A percentile compares a stretch with the other conserved stretches of the same genome.
These are phyloP conservation scores for Calephelis nemesis DNA, from an alignment of 1,140 invertebrate species.

Conservation along the genomic window DNA sequence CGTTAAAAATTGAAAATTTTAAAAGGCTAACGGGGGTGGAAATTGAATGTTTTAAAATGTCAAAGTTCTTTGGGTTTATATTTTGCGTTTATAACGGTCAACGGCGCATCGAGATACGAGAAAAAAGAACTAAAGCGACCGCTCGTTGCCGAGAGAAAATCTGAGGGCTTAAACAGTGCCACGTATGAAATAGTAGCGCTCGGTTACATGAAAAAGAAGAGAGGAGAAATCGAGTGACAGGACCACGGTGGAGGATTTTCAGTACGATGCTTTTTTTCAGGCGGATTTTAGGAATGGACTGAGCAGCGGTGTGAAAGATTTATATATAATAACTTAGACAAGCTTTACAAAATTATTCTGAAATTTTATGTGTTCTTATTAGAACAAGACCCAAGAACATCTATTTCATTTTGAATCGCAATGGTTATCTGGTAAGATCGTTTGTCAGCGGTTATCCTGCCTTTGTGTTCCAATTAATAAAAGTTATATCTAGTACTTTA, in stretches of 20 bases:
- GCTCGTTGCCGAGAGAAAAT: conserved; percentile 71
- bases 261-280: conserved; percentile 68
- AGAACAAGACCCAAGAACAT: no score
- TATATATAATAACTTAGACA: background rate
- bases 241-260: conserved; percentile 68
- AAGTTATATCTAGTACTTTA: no score
- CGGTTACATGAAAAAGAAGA: conserved; percentile 78
- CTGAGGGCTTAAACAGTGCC: conserved; percentile 76
- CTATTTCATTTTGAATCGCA: no score
- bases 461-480: no score
- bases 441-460: no score
- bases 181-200: conserved; percentile 74
- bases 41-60: conserved; percentile 76
- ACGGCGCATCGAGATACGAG: conserved; percentile 62
- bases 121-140: conserved; percentile 63
- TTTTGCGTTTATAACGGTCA: conserved; percentile 78
- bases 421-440: no score
- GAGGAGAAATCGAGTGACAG: conserved; percentile 76
- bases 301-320: conserved; percentile 43
- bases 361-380: no score
- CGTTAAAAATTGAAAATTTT: conserved; percentile 16
- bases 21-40: conserved; percentile 56
- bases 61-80: conserved; percentile 76
- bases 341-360: background rate
- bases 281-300: conserved; percentile 59